Evolutionary conservation across 1,140 invertebrate genomes (phyloP), one percentile per base, ranked within the genome.

Genomic region (Physella acuta): DNA sequence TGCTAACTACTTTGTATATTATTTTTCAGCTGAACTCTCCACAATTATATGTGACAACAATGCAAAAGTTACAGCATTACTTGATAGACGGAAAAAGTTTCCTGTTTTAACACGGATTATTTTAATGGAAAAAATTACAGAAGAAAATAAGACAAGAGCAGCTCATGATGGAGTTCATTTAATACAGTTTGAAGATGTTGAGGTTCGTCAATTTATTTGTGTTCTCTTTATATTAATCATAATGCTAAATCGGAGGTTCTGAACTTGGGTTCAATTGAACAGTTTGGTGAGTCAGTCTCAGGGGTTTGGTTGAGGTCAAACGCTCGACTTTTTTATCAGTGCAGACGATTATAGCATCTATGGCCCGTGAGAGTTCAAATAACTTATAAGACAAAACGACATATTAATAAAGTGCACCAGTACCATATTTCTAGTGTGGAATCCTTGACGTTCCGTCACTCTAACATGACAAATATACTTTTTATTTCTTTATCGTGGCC

Each of bases 31-130:
- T 63, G 78, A 82, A 30, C 74, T 84, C 37, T 73, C 62, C 31
- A 62, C 79, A 49, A 93, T 98, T 16, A 86, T 98, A 49, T 94
- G 93, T 79, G 95, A 98, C 80, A 93, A 89, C 68, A 97, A 97
- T 86, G 93, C 92, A 56, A 93, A 82, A 63, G 81, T 83, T 52
- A 75, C 92, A 81, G 88, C 92, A 60, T 81, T 99, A 20, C 85
- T 98, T 60, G 92, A 95, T 73, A 74, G 81, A 49, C 75, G 76
- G 33, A 90, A 91, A 75, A 90, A 92, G 0, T 94, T 94, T 5
- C 89, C 91, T 67, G 92, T 91, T 78, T 87, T 99, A 33, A 89
- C 91, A 71, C 92, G 91, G 74, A 85, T 98, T 31, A 90, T 98
- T 39, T 89, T 93, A 3, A 91, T 97, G 67, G 93, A 92, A 79